Evolutionary conservation across 2,113 vertebrate species (phyloP).

Genomic region (Leptodactylus fuscus): DNA sequence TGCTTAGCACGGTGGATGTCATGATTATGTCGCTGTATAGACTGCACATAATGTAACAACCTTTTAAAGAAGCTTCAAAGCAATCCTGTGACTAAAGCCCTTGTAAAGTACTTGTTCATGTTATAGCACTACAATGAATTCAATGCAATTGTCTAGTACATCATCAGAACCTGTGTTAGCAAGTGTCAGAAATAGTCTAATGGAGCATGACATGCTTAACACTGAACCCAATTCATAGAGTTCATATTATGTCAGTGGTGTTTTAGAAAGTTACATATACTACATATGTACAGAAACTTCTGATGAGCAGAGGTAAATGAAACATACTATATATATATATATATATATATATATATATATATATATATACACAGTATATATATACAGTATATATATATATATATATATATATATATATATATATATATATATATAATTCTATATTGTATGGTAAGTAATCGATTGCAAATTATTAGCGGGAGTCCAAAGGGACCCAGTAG

Average conservation of each 20-base stretch:
- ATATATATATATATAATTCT: too few species aligned
- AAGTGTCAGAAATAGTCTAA: too few species aligned
- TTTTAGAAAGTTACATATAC: too few species aligned
- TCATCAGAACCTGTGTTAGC: not conserved
- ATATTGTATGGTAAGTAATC: not conserved
- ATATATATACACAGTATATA: too few species aligned
- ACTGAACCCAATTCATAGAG: too few species aligned
- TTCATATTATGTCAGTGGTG: too few species aligned
- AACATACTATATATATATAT: too few species aligned
- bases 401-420: too few species aligned
- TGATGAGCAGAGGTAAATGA: not conserved
- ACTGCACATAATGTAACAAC: not conserved
- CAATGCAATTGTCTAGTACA: not conserved
- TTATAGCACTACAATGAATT: not conserved
- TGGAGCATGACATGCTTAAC: too few species aligned
- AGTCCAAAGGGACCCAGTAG: too few species aligned
- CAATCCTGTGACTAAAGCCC: not conserved
- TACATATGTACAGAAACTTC: not conserved
- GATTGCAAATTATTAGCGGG: not conserved
- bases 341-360: too few species aligned
- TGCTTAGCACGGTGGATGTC: not conserved
- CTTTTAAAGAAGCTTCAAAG: not conserved
- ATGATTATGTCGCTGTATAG: not conserved
- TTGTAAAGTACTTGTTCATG: not conserved
- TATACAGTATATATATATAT: too few species aligned